Base-by-base conservation (phyloP, 2,113 vertebrate species). In the Nerophis lumbriciformis region DNA sequence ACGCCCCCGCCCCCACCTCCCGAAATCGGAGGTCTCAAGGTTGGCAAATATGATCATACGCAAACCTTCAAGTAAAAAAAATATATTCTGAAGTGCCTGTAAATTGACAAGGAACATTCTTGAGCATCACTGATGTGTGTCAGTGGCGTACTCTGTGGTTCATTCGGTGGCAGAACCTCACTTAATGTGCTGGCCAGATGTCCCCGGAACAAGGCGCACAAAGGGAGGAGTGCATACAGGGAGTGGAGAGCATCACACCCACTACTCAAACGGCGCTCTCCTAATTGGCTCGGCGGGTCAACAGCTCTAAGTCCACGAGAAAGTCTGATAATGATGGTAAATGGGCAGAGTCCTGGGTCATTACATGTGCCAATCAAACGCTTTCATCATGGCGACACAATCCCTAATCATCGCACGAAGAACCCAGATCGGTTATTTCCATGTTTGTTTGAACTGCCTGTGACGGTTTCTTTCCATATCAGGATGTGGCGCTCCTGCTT, bases 381-480 rank as follows among this genome's bases (percentile, higher is more conserved):
- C 69, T 72, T 65, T 58, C 53, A 68, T 61, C 65, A 76, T 72
- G 38, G 15, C 50, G 16, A 42, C 28, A 50, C 61, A 71, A 76
- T 78, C 71, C 72, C 72, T 59, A 79, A 77, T 82, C 53, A 68
- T 76, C 53, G 53, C 55, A 51, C 48, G 56, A 76, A 19, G 21
- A 71, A 63, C 75, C 73, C 61, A 53, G 15, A 48, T 68, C 65
- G 75, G 79, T 80, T 76, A 82, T 81, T 79, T 76, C 79, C 74
- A 71, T 73, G 69, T 83, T 88, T 85, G 81, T 83, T 85, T 80
- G 71, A 83, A 85, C 74, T 84, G 80, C 80, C 77, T 75, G n/a
- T 5, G 51, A 78, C 69, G 75, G 73, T 83, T 75, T 68, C 59
- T 80, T 85, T 84, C 75, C 73, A 84, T 84, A 82, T 83, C 53